Conservation (phyloP, 2,113 vertebrate genomes). For the Notechis scutatus region DNA sequence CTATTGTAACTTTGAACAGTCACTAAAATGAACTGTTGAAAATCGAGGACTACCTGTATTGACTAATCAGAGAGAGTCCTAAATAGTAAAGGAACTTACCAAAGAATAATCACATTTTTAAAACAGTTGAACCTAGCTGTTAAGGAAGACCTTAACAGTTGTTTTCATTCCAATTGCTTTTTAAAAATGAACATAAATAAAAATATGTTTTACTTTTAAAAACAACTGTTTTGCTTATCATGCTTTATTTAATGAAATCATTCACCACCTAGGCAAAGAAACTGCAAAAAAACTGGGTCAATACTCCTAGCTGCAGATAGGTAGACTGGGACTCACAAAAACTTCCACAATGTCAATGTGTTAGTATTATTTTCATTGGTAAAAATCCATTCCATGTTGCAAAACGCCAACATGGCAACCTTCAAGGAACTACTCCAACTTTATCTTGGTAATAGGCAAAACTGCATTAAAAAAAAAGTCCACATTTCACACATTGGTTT, state of each 20-base stretch:
- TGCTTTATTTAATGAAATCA: background rate
- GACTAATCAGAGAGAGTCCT: background rate
- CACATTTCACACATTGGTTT: background rate
- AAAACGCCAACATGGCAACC: background rate
- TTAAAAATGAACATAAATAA: background rate
- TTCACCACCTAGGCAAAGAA: background rate
- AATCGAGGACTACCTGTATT: background rate
- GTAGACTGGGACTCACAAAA: background rate
- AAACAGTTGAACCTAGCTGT: no score
- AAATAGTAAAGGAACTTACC: background rate
- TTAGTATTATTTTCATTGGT: background rate
- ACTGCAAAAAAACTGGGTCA: background rate
- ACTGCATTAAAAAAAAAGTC: background rate
- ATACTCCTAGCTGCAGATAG: background rate
- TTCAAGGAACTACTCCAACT: background rate
- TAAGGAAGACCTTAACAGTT: no score
- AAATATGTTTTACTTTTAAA: background rate
- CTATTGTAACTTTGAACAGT: no score
- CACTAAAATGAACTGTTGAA: no score
- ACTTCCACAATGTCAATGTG: background rate
- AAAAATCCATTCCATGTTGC: background rate
- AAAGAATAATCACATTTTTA: no score
- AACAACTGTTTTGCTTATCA: background rate
- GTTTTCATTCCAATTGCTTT: background rate
- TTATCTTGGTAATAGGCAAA: background rate